Conservation (phyloP, 2,888 invertebrate species). For the Phrixothrix hirtus region DNA sequence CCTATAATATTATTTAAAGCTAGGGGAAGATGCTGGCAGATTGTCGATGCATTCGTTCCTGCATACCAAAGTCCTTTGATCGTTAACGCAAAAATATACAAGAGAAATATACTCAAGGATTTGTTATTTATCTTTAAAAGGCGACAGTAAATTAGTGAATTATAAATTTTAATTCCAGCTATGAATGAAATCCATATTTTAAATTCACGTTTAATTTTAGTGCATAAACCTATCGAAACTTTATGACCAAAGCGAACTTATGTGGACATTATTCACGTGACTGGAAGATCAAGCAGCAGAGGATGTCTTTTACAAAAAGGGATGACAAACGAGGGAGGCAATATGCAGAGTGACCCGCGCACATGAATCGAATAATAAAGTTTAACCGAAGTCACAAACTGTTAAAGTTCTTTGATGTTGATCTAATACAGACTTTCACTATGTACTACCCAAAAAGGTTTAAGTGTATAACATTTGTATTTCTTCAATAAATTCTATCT, state of each 20-base stretch:
- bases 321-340: conserved; percentile 23
- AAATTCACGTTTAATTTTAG: too few relatives aligned
- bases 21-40: conserved; percentile 40
- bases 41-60: conserved; percentile 39
- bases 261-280: conserved; percentile 16
- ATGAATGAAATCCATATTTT: too few relatives aligned
- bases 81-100: too few relatives aligned
- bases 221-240: too few relatives aligned
- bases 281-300: conserved; percentile 27
- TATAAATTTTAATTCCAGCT: too few relatives aligned
- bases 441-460: background rate
- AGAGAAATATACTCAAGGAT: too few relatives aligned
- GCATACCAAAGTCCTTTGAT: conserved; percentile 39
- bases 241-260: background rate
- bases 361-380: conserved; percentile 27
- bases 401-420: conserved; percentile 1
- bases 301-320: conserved; percentile 22
- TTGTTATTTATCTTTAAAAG: too few relatives aligned
- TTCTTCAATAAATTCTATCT: too few relatives aligned
- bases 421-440: conserved; percentile 3
- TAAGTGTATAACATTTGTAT: background rate
- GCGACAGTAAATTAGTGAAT: too few relatives aligned
- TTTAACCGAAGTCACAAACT: conserved; percentile 2
- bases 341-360: conserved; percentile 31
- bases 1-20: conserved; percentile 41